These are phyloP conservation scores for Gryllus longicercus DNA, from an alignment of 2,888 invertebrate genomes.

Conservation along the genomic window DNA sequence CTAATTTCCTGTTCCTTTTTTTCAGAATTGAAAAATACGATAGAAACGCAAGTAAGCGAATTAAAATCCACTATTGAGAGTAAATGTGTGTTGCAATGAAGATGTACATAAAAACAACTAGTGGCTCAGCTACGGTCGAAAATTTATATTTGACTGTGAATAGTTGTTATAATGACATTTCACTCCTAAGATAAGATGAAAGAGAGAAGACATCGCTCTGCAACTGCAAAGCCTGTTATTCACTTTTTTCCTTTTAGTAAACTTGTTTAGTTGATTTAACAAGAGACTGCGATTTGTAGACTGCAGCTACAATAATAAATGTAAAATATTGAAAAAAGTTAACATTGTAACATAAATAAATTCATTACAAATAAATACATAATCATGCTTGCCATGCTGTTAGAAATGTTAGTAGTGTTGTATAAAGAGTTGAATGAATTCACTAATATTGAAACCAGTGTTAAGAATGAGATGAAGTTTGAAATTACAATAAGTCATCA, in stretches of 20 bases:
- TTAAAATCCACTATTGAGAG: slow-evolving; percentile 94
- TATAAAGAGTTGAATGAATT: background rate
- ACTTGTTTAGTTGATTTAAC: slow-evolving; percentile 32
- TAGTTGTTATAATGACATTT: slow-evolving; percentile 21
- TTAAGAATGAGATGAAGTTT: background rate
- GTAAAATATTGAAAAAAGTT: slow-evolving; percentile 31
- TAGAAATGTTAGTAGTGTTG: slow-evolving; percentile 33
- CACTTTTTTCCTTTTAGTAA: slow-evolving; percentile 30
- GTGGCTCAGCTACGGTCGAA: slow-evolving; percentile 17
- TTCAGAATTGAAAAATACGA: slow-evolving; percentile 95
- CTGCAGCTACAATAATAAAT: slow-evolving; percentile 38
- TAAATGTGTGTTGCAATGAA: slow-evolving; percentile 94
- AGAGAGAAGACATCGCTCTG: slow-evolving; percentile 26
- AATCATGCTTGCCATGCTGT: slow-evolving; percentile 36
- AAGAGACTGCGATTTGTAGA: slow-evolving; percentile 38
- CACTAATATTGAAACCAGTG: background rate
- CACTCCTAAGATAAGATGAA: slow-evolving; percentile 20
- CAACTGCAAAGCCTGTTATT: slow-evolving; percentile 26
- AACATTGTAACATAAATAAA: slow-evolving; percentile 30
- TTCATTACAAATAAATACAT: slow-evolving; percentile 27
- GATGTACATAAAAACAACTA: slow-evolving; percentile 11
- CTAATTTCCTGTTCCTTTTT: slow-evolving; percentile 50
- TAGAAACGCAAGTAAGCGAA: slow-evolving; percentile 96
- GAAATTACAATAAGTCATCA: slow-evolving; percentile 7
- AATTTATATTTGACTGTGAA: slow-evolving; percentile 19